Percentiles rank a stretch among this genome's conserved stretches.
Conservation (phyloP, 2,888 invertebrate genomes). For the Antitype chi region DNA sequence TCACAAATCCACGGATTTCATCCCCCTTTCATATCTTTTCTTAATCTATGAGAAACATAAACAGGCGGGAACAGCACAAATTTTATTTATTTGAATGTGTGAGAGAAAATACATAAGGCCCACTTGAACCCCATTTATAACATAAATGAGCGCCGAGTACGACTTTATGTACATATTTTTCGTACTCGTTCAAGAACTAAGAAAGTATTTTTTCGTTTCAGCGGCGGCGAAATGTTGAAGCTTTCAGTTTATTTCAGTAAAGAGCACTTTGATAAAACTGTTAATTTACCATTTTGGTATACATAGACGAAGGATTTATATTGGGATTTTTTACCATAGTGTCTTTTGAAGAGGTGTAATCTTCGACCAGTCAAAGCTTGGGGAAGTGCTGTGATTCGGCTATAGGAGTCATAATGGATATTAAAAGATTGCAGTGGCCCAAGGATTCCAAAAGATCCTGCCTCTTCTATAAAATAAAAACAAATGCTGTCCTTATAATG, state of each 20-base stretch:
- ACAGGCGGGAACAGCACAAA: conserved; percentile 20
- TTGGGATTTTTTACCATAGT: neutral
- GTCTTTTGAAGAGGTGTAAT: neutral
- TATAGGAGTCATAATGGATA: neutral
- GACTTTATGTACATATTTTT: conserved; percentile 47
- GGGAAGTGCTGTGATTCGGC: neutral
- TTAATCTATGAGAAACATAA: conserved; percentile 44
- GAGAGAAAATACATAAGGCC: conserved; percentile 34
- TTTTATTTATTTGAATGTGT: conserved; percentile 55
- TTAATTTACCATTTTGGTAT: conserved; percentile 19
- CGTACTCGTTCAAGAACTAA: conserved; percentile 33
- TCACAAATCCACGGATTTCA: conserved; percentile 41
- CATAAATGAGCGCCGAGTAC: conserved; percentile 36
- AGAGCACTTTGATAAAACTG: conserved; percentile 12
- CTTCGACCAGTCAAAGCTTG: neutral
- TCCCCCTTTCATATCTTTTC: conserved; percentile 28
- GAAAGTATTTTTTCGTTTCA: conserved; percentile 41
- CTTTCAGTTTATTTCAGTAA: conserved; percentile 13
- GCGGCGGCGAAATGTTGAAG: neutral
- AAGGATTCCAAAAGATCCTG: neutral
- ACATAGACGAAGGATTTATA: neutral
- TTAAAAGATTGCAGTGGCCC: neutral
- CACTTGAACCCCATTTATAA: conserved; percentile 52
- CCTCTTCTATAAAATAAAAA: neutral
- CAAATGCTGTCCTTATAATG: neutral